Percentiles rank a stretch among this genome's conserved stretches.
Evolutionary conservation across 2,797 vertebrate genomes (phyloP).

Genomic region (Molossus molossus): DNA sequence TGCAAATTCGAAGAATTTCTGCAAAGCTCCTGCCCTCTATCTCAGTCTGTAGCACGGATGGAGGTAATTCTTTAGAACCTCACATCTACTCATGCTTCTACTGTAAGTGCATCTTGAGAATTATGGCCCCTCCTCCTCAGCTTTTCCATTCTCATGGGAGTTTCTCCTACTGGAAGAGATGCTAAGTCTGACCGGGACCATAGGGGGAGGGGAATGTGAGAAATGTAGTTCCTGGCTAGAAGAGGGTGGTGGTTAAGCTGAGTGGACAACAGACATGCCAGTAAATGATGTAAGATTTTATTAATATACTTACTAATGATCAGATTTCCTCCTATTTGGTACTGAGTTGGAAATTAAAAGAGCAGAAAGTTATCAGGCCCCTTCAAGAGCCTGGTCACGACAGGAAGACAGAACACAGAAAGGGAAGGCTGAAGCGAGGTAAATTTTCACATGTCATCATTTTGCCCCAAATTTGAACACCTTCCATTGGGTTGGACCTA

Average conservation of each 20-base stretch:
- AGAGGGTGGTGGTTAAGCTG: neutral
- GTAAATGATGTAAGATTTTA: neutral
- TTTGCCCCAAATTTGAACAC: conserved; percentile 51
- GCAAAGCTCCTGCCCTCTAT: neutral
- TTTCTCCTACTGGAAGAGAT: neutral
- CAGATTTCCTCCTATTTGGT: conserved; percentile 21
- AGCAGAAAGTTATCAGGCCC: neutral
- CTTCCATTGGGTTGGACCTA: neutral
- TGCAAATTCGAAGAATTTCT: neutral
- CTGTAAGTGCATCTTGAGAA: neutral
- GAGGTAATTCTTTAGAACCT: neutral
- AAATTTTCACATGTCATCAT: neutral
- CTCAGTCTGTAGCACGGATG: neutral
- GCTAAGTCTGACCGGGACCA: neutral
- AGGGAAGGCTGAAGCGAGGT: neutral
- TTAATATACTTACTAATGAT: neutral
- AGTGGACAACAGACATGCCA: neutral
- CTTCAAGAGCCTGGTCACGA: neutral
- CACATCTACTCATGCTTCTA: neutral
- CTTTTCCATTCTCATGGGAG: neutral
- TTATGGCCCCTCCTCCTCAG: neutral
- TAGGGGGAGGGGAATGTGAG: neutral
- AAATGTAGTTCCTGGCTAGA: neutral
- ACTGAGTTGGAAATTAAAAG: neutral
- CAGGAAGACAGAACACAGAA: neutral